Evolutionary conservation across 1,140 invertebrate genomes (phyloP), one percentile per base, ranked within the genome.

Genomic region (Colletes gigas): DNA sequence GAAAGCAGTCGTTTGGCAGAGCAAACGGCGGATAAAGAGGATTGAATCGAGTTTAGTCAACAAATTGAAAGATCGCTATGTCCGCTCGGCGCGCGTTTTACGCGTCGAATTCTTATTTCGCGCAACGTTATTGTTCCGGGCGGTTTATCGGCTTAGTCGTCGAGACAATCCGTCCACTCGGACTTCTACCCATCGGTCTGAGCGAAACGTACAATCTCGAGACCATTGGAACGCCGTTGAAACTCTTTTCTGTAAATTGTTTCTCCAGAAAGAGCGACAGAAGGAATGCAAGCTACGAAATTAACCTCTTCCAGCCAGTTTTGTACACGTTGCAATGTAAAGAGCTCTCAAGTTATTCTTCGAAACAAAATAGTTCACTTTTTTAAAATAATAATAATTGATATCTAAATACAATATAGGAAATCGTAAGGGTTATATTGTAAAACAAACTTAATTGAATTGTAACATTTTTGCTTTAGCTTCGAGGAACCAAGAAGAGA

Each of bases 21-120:
- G 62, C 65, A 77, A 81, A 71, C 69, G 73, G 66, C 21, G 79
- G 79, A 69, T 77, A 77, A 81, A 76, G 65, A 50, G 66, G 63
- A 70, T 47, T 67, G 79, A 81, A 74, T 80, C 50, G 72, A 74
- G 72, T 75, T 68, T 67, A 72, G 62, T 80, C 63, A 80, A 80
- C 78, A 72, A 74, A 74, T 74, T 59, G 52, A 74, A 67, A 74
- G 78, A 75, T 80, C 78, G 77, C 41, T 65, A 79, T 73, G 60
- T 79, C 63, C 60, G 8, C 30, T 44, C 55, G 12, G 10, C n/a
- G n/a, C 17, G 17, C 39, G 19, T 9, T n/a, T 60, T 62, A 62
- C 59, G 59, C n/a, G 44, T 9, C 2, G 52, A 52, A 44, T 78
- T 63, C 30, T 65, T 78, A 65, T 78, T 47, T 54, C 39, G 59